Conservation (phyloP, 2,888 invertebrate genomes). For the Acrocyrtus sp. region DNA sequence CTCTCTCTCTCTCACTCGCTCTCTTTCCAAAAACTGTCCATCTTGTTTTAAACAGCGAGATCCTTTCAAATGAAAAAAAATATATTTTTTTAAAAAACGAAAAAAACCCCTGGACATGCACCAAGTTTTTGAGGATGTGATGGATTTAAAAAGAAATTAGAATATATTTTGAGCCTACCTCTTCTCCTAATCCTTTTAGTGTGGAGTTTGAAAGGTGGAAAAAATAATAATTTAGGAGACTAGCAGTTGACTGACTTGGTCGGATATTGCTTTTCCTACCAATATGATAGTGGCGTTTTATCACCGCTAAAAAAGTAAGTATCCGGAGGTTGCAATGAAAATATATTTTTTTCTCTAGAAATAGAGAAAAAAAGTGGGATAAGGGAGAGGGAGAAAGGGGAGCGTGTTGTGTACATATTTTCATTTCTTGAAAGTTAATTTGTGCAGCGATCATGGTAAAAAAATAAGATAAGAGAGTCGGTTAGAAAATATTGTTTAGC, state of each 20-base stretch:
- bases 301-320: constrained; percentile 24
- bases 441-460: constrained; percentile 1
- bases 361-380: no score
- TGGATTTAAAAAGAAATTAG: not conserved
- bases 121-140: no score
- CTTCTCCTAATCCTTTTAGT: no score
- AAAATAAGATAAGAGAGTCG: not conserved
- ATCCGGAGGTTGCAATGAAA: constrained; percentile 48
- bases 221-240: no score
- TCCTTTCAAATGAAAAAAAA: constrained; percentile 18
- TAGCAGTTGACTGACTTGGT: no score
- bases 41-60: constrained; percentile 11
- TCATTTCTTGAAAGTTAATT: constrained; percentile 4
- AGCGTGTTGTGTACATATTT: not conserved
- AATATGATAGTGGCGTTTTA: not conserved
- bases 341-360: no score
- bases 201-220: no score
- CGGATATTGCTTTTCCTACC: constrained; percentile 5
- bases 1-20: no score
- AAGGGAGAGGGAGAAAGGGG: constrained; percentile 8
- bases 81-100: constrained; percentile 24
- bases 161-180: no score
- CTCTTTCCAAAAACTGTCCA: constrained; percentile 40
- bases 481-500: not conserved
- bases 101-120: not conserved